phyloP scores from a whole-genome alignment of 2,113 vertebrate genomes.

The Syngnathus typhle region DNA sequence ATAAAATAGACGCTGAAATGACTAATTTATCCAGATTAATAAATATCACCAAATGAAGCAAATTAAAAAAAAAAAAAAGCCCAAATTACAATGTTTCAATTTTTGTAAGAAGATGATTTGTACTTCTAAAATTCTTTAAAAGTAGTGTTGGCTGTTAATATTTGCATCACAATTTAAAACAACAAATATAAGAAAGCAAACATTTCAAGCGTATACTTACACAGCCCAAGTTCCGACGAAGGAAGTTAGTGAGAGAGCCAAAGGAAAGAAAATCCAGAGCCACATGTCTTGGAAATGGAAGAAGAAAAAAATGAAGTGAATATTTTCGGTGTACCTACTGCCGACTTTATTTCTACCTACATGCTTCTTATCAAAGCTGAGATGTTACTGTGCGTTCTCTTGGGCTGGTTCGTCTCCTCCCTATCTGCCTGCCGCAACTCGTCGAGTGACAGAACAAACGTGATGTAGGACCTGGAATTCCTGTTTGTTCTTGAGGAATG shows the following conservation, averaged over 20 bases:
- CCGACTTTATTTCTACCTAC: neutral
- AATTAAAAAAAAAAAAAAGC: too few relatives aligned
- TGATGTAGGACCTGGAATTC: neutral
- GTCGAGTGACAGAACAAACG: neutral
- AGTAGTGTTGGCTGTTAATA: neutral
- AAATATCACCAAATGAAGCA: too few relatives aligned
- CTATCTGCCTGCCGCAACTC: neutral
- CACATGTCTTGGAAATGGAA: conserved; percentile 52
- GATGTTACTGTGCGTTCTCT: neutral
- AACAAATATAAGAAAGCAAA: neutral
- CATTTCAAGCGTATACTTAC: conserved; percentile 63
- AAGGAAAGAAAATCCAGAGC: conserved; percentile 69
- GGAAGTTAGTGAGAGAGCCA: conserved; percentile 62
- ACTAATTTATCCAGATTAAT: too few relatives aligned
- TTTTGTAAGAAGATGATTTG: too few relatives aligned
- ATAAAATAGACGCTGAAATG: too few relatives aligned
- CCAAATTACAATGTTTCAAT: too few relatives aligned
- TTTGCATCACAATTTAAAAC: neutral
- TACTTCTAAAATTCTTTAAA: too few relatives aligned
- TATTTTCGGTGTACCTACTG: conserved; percentile 12
- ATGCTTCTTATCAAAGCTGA: neutral
- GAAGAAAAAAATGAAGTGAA: neutral
- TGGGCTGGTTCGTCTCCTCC: neutral
- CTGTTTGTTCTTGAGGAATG: neutral
- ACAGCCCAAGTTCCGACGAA: conserved; percentile 71